These are phyloP conservation scores for Orius insidiosus DNA, from an alignment of 1,140 invertebrate species.

Conservation along the genomic window DNA sequence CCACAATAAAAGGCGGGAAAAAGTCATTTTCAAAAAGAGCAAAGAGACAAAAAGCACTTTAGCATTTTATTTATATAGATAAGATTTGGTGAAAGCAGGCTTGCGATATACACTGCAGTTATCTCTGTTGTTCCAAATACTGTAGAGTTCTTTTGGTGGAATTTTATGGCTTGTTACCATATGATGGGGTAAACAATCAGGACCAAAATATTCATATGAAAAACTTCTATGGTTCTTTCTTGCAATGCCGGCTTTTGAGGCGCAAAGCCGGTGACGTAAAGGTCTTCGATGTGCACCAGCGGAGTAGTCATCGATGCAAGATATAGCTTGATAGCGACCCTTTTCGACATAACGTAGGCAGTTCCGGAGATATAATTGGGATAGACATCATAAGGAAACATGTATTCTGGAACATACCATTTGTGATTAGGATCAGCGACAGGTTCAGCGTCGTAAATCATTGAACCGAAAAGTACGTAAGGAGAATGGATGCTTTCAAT, in stretches of 20 bases:
- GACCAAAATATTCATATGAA: constrained; percentile 32
- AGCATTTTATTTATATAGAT: no score
- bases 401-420: constrained; percentile 53
- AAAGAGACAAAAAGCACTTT: no score
- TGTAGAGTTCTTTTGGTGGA: constrained; percentile 11
- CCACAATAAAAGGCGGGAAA: no score
- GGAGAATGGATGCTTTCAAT: constrained; percentile 2
- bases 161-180: constrained; percentile 16
- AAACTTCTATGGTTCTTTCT: constrained; percentile 39
- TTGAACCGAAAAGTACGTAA: constrained; percentile 24
- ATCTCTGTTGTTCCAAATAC: constrained; percentile 8
- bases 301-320: constrained; percentile 44
- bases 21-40: no score
- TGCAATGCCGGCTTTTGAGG: constrained; percentile 29
- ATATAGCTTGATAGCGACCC: constrained; percentile 47
- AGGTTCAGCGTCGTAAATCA: constrained; percentile 26
- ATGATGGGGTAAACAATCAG: constrained; percentile 24
- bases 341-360: constrained; percentile 57
- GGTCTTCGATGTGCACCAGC: constrained; percentile 65
- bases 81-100: no score
- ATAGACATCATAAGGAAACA: constrained; percentile 54
- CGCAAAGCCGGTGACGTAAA: constrained; percentile 52
- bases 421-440: constrained; percentile 25
- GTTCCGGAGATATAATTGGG: constrained; percentile 72
- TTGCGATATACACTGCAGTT: not conserved